A percentile compares a stretch with the other conserved stretches of the same genome.
These are phyloP conservation scores for Ochlodes sylvanus DNA, from an alignment of 2,888 invertebrate species.

Conservation along the genomic window DNA sequence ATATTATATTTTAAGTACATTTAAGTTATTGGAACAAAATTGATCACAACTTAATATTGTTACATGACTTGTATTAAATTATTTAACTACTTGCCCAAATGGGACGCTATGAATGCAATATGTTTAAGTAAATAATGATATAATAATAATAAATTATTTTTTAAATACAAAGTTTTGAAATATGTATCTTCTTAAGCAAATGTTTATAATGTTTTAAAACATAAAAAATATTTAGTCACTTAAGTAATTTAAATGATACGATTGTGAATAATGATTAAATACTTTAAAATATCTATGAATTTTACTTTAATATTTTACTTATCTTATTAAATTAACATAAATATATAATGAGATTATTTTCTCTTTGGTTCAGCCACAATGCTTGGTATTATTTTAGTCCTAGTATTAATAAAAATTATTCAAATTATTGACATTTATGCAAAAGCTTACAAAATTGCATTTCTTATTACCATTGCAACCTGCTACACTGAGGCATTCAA, in stretches of 20 bases:
- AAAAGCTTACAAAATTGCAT: too few species aligned
- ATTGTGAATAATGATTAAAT: neutral
- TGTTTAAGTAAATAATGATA: neutral
- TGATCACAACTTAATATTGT: constrained; percentile 3
- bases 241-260: neutral
- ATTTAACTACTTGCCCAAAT: neutral
- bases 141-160: neutral
- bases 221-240: neutral
- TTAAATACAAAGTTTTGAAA: neutral
- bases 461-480: too few species aligned
- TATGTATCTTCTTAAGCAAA: neutral
- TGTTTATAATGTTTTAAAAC: neutral
- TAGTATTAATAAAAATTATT: too few species aligned
- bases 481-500: too few species aligned
- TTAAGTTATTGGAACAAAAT: constrained; percentile 1
- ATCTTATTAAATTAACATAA: neutral
- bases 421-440: too few species aligned
- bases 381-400: too few species aligned
- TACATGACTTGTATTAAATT: constrained; percentile 1
- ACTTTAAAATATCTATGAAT: neutral
- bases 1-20: constrained; percentile 6
- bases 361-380: constrained; percentile 6
- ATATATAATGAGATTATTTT: neutral
- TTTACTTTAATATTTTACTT: neutral
- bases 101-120: constrained; percentile 1